Base-by-base conservation (phyloP, 1,140 invertebrate species). In the Hypothenemus hampei region DNA sequence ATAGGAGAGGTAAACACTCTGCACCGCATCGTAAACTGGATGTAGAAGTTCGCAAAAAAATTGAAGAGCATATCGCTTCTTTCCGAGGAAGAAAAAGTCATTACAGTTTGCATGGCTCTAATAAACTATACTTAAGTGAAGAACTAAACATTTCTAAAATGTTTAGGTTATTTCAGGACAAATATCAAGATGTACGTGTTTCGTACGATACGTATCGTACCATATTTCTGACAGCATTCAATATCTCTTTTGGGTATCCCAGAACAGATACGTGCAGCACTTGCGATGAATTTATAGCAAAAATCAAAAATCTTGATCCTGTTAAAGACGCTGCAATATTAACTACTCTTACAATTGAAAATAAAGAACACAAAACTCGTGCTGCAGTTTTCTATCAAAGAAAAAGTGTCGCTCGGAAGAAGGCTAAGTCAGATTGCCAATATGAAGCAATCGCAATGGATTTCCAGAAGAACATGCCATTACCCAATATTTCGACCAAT, bases 351-450 rank as follows among this genome's bases (percentile, higher is more conserved):
- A 37, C 2, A 13, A 37, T 16, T 8, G 35, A 37, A 37, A 37
- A 37, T 37, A 37, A 37, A 37, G n/a, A 13, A 4, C 35, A 37
- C 35, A 37, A 37, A 37, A 37, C 2, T 37, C 35, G 35, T 37
- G 35, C 35, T 16, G 35, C n/a, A 7, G 35, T 37, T 2, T 37
- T 37, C 16, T 37, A 37, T 7, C 11, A 1, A 7, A 37, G 35
- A 6, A 7, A 37, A 16, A 11, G 35, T 13, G 35, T 16, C 8
- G 11, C 15, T 16, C 35, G 35, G 10, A 13, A 13, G 16, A 37
- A 3, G 35, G 11, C 35, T 37, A 6, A 16, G 35, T 13, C 11
- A 37, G 15, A 11, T 16, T 13, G 11, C 16, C 4, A 37, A 8
- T 37, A 37, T 37, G 35, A 37, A 37, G 6, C 6, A 7, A 37